Base-by-base conservation (phyloP, 2,888 invertebrate genomes). In the Erynnis tages region DNA sequence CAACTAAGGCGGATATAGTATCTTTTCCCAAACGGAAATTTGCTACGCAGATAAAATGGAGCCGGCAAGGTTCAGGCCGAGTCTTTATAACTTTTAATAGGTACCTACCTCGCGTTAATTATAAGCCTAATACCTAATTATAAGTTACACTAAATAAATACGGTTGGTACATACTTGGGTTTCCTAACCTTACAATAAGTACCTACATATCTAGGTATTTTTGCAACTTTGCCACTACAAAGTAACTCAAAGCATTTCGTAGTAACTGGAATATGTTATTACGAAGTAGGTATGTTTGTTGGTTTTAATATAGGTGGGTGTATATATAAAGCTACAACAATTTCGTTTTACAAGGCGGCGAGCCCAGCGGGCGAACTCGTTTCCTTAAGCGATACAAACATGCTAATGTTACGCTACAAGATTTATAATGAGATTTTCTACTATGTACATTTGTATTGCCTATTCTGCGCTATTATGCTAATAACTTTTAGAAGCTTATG, bases 351-450 rank as follows among this genome's bases (percentile, higher is more conserved):
- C 44, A 45, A 45, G 52, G 35, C 52, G 17, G 19, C 21, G 52
- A 23, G 52, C 52, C 44, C 52, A 38, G 44, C 44, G 52, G 50
- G 52, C 37, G 34, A 35, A 50, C 50, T 35, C 49, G 41, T 34
- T 41, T 49, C 49, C 43, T 44, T 52, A 37, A 50, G 8, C 50
- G 43, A 37, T 11, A 37, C 50, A 21, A 37, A 44, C 44, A 52
- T 38, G 30, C 45, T 52, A 52, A 45, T 52, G 40, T 52, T 38
- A 45, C 25, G 30, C 37, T 52, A 16, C 34, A 32, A 50, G 50
- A 37, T 43, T 50, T 50, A 50, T 44, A 44, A 50, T 50, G 35
- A 35, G 32, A 50, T 35, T 25, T 41, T 43, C 19, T 50, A 19
- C 13, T 35, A 43, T 17, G 10, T 49, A 25, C 17, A 34, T 8